These are phyloP conservation scores for Pasiphila rectangulata DNA, from an alignment of 2,888 invertebrate genomes.

Conservation along the genomic window DNA sequence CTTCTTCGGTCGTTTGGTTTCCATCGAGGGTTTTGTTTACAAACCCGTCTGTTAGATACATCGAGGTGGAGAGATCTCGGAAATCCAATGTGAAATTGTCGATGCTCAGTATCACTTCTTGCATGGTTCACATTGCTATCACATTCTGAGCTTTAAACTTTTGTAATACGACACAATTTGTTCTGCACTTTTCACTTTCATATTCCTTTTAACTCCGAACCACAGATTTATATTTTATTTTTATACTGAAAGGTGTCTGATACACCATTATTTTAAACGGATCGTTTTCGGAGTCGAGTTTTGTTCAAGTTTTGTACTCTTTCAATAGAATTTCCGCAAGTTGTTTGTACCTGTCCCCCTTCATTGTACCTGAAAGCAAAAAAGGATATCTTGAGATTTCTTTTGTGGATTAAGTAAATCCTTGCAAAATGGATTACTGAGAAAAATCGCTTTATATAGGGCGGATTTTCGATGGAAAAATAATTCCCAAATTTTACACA, in stretches of 20 bases:
- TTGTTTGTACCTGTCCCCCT: conserved; percentile 8
- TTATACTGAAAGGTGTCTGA: background rate
- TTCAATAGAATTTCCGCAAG: conserved; percentile 19
- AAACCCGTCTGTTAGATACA: conserved; percentile 70
- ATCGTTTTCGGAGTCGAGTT: background rate
- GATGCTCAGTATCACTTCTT: conserved; percentile 53
- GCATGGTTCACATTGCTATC: conserved; percentile 65
- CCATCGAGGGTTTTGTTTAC: conserved; percentile 59
- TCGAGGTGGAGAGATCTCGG: conserved; percentile 65
- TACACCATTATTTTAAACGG: conserved; percentile 5
- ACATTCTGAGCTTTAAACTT: conserved; percentile 9
- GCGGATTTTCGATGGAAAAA: background rate
- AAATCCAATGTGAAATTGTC: conserved; percentile 65
- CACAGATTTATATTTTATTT: background rate
- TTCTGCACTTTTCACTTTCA: background rate
- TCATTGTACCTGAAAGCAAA: conserved; percentile 34
- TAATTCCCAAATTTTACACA: background rate
- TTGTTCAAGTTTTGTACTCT: conserved; percentile 28
- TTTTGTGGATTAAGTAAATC: conserved; percentile 26
- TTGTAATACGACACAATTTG: background rate
- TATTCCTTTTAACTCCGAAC: background rate
- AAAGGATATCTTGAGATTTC: conserved; percentile 26
- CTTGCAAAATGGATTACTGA: conserved; percentile 19
- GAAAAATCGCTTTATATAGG: conserved; percentile 24
- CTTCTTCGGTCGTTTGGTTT: conserved; percentile 60